Evolutionary conservation across 2,888 invertebrate genomes (phyloP).

Genomic region (Xestia xanthographa): DNA sequence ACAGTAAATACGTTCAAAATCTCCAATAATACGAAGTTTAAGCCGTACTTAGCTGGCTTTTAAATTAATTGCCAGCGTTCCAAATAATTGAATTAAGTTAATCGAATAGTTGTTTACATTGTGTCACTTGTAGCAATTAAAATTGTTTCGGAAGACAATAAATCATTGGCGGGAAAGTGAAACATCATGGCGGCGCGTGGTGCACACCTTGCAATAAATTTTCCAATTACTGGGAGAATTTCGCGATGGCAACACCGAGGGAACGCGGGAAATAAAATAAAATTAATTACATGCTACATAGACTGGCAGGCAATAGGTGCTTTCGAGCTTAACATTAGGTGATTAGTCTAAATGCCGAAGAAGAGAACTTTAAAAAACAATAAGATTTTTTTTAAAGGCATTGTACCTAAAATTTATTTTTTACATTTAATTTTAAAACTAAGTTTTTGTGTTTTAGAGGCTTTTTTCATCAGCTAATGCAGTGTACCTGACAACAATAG

Average conservation of each 20-base stretch:
- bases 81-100: slow-evolving; percentile 89
- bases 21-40: slow-evolving; percentile 66
- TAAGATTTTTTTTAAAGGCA: background rate
- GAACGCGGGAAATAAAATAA: slow-evolving; percentile 82
- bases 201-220: slow-evolving; percentile 90
- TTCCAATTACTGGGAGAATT: slow-evolving; percentile 88
- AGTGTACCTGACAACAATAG: slow-evolving; percentile 14
- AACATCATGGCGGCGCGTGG: slow-evolving; percentile 85
- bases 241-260: slow-evolving; percentile 81
- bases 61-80: slow-evolving; percentile 85
- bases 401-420: background rate
- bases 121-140: slow-evolving; percentile 90
- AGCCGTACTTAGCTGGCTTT: slow-evolving; percentile 78
- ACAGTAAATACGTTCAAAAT: slow-evolving; percentile 67
- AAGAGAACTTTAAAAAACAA: background rate
- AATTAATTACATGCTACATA: slow-evolving; percentile 80
- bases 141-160: slow-evolving; percentile 89
- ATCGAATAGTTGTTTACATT: slow-evolving; percentile 91
- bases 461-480: background rate
- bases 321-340: slow-evolving; percentile 18
- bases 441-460: background rate
- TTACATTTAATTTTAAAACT: background rate
- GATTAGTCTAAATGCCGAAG: slow-evolving; percentile 12
- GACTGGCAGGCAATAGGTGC: slow-evolving; percentile 52
- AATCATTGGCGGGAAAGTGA: slow-evolving; percentile 90